Conservation (phyloP, 2,797 vertebrate species). For the Tangara arthus region DNA sequence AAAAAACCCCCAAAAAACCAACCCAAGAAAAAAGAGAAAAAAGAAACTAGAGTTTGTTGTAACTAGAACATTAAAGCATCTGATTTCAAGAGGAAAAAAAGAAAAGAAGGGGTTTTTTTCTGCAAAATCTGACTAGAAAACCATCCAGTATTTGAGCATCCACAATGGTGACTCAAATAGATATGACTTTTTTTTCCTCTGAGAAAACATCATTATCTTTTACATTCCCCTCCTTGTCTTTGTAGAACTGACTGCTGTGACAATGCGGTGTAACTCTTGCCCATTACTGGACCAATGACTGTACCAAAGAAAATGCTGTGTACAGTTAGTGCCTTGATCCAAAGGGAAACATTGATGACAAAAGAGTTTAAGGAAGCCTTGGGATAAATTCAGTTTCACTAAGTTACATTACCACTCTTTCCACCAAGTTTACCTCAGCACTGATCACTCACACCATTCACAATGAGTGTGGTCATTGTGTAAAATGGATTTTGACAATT, state of each 20-base stretch:
- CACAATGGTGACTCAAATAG: background rate
- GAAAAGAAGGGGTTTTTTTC: background rate
- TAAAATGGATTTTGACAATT: background rate
- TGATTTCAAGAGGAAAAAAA: background rate
- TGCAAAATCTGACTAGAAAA: background rate
- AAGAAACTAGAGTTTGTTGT: background rate
- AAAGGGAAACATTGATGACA: background rate
- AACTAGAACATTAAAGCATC: background rate
- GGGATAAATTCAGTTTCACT: background rate
- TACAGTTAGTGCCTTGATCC: background rate
- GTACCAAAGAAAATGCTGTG: fast-evolving
- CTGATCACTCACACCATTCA: background rate
- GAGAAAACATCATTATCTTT: background rate
- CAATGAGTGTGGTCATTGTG: fast-evolving
- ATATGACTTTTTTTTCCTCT: background rate
- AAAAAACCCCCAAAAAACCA: fast-evolving
- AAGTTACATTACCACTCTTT: background rate
- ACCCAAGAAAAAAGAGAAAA: too few relatives aligned
- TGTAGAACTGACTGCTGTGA: background rate
- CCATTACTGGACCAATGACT: background rate
- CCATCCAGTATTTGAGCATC: background rate
- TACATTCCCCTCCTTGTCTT: background rate
- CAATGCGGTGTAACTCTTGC: background rate
- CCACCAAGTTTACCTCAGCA: background rate
- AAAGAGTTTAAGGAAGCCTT: background rate